Percentiles rank a stretch among this genome's conserved stretches.
These are phyloP conservation scores for Nasonia vitripennis DNA, from an alignment of 1,140 invertebrate genomes.

Conservation along the genomic window DNA sequence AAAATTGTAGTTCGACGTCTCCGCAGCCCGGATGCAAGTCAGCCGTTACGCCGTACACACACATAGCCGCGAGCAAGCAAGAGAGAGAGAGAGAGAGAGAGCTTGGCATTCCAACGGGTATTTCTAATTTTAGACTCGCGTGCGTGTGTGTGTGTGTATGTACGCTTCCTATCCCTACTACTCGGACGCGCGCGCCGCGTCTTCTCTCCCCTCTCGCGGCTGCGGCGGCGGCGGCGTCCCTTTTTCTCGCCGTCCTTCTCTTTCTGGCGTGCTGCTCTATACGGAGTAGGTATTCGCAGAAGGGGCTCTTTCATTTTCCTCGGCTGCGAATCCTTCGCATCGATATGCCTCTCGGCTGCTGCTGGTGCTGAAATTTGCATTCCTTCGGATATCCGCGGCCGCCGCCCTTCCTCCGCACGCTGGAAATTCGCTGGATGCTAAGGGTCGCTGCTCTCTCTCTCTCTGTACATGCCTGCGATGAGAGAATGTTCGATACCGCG, in stretches of 20 bases:
- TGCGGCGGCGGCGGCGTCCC: neutral
- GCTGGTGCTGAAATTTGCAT: slow-evolving; percentile 17
- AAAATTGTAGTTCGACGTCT: slow-evolving; percentile 40
- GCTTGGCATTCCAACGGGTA: slow-evolving; percentile 41
- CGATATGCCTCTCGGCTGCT: neutral
- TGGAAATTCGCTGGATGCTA: neutral
- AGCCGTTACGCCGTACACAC: slow-evolving; percentile 8
- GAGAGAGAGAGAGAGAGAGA: neutral
- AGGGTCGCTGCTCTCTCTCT: neutral
- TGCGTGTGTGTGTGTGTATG: neutral
- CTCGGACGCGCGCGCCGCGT: slow-evolving; percentile 17
- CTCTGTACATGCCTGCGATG: neutral
- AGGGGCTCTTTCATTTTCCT: slow-evolving; percentile 1
- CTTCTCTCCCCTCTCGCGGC: slow-evolving; percentile 1
- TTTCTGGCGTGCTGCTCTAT: neutral
- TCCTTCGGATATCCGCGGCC: slow-evolving; percentile 2
- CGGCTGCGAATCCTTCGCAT: neutral
- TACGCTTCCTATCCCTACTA: slow-evolving; percentile 5
- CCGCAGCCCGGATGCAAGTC: slow-evolving; percentile 36
- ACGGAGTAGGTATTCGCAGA: neutral
- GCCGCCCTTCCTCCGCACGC: neutral
- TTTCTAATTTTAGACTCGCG: slow-evolving; percentile 48
- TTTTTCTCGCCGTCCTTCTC: slow-evolving; percentile 17
- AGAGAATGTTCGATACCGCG: neutral
- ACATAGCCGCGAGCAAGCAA: neutral